A percentile compares a stretch with the other conserved stretches of the same genome.
phyloP scores from a whole-genome alignment of 2,113 vertebrate species.

The Heterotilapia buettikoferi region DNA sequence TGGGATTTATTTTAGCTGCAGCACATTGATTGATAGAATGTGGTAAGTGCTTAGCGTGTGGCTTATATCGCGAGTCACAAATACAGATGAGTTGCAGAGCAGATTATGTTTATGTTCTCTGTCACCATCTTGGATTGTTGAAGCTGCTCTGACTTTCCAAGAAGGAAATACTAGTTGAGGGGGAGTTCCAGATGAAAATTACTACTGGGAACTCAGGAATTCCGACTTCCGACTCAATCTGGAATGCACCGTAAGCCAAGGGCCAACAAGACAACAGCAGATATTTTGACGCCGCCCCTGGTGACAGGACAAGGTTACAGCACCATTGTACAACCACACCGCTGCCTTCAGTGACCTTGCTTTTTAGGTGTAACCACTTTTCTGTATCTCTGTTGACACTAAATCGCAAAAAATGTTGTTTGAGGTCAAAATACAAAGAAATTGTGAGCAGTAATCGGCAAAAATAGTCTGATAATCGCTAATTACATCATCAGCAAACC shows the following conservation, averaged over 20 bases:
- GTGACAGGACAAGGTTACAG: neutral
- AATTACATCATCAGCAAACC: neutral
- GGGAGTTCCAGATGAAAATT: neutral
- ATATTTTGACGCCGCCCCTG: neutral
- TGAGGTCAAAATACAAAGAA: neutral
- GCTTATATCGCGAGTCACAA: neutral
- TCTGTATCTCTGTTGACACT: neutral
- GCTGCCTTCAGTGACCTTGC: neutral
- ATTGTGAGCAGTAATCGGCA: fast-evolving
- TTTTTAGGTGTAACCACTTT: neutral
- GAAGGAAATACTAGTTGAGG: neutral
- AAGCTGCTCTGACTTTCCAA: neutral
- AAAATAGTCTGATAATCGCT: neutral
- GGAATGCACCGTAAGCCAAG: fast-evolving
- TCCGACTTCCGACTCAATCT: fast-evolving
- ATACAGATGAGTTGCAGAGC: neutral
- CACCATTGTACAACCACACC: neutral
- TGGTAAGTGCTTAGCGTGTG: neutral
- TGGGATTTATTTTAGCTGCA: neutral
- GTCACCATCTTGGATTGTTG: neutral
- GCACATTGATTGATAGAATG: neutral
- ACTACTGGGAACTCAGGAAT: neutral
- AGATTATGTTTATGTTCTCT: neutral
- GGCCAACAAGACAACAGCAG: neutral
- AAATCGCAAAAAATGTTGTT: neutral